Percentiles rank a stretch among this genome's conserved stretches.
These are phyloP conservation scores for Vultur gryphus DNA, from an alignment of 2,797 vertebrate genomes.

Conservation along the genomic window DNA sequence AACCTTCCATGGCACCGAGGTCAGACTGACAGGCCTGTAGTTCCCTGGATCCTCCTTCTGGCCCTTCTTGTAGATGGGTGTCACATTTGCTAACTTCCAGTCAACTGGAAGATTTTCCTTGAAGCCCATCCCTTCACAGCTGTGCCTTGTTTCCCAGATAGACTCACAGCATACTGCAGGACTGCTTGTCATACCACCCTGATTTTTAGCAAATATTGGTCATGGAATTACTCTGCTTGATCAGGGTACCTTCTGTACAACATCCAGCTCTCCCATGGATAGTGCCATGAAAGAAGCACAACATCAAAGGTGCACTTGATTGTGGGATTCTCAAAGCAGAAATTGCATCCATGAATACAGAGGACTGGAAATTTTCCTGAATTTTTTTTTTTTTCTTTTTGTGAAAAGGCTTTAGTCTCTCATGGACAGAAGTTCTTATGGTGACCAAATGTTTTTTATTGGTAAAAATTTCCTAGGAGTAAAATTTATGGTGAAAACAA, in stretches of 20 bases:
- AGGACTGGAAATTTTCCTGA: not conserved
- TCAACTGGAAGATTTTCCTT: not conserved
- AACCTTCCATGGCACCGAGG: fast-evolving
- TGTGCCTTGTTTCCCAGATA: not conserved
- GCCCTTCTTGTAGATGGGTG: not conserved
- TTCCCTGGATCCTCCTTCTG: not conserved
- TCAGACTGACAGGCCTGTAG: not conserved
- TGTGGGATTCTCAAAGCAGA: not conserved
- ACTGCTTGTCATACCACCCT: not conserved
- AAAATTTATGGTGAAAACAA: not conserved
- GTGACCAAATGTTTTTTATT: not conserved
- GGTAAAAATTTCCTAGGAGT: not conserved
- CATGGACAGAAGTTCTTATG: not conserved
- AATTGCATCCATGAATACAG: not conserved
- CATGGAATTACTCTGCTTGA: not conserved
- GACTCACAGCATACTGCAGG: not conserved
- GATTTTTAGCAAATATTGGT: not conserved
- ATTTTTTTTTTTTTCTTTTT: not conserved
- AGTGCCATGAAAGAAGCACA: not conserved
- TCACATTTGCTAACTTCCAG: not conserved
- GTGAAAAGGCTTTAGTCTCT: not conserved
- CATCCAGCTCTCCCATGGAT: not conserved
- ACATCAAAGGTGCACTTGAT: not conserved
- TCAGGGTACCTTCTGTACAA: not conserved
- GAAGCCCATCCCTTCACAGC: not conserved